Evolutionary conservation across 2,888 invertebrate species (phyloP), one percentile per base, ranked within the genome.

Genomic region (Acrobasis consociella): DNA sequence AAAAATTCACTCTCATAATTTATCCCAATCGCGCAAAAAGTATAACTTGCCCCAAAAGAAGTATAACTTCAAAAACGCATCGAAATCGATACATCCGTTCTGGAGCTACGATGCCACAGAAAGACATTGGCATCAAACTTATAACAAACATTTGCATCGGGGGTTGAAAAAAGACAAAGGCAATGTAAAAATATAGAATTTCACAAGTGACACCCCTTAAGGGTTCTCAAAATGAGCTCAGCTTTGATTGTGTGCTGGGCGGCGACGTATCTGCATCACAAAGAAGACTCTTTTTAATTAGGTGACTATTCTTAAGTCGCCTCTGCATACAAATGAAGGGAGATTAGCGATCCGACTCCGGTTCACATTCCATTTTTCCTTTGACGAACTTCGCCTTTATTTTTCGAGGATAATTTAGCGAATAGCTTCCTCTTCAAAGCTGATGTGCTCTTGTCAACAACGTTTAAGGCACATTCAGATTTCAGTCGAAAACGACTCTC

Each of bases 231-330:
- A 80, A 78, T 79, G 78, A 74, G 75, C 72, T 63, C 65, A 68
- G 74, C 75, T 79, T 73, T 83, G 85, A 85, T 85, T 85, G 83
- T 80, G 77, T 68, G 73, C 72, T 65, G 72, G 8, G n/a, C 56
- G 42, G 42, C 75, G 71, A 79, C 77, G 76, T 76, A 87, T 87
- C 86, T 86, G 83, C 87, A 87, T 87, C 69, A 85, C 85, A 87
- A 87, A 87, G 87, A 81, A 72, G 71, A 81, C 81, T 86, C 84
- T 86, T 87, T 86, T 87, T 86, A 87, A 87, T 87, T 86, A 87
- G 82, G 79, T 77, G 84, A 83, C 86, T 84, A 85, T 85, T 85
- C 76, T 74, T 73, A 76, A 76, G 80, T 80, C 76, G 68, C 73
- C 72, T 74, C 77, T 74, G 86, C 85, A 87, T 86, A 85, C 81